Percentiles rank a stretch among this genome's conserved stretches.
These are phyloP conservation scores for Syrphus vitripennis DNA, from an alignment of 2,888 invertebrate species.

Conservation along the genomic window DNA sequence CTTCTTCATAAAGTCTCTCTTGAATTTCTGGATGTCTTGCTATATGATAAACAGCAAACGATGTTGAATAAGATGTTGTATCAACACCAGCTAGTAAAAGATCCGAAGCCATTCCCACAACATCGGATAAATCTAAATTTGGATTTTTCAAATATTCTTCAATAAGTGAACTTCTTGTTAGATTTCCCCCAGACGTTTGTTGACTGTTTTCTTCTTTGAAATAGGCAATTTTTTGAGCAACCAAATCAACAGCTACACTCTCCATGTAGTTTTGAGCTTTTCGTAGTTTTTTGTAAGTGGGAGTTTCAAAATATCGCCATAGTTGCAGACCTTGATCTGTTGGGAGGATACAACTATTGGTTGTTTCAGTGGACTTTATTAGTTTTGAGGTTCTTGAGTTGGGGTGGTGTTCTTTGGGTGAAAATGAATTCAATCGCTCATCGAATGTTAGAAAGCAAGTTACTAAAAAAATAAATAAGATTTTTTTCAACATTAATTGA, in stretches of 20 bases:
- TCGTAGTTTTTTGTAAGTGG: conserved; percentile 86
- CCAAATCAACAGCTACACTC: conserved; percentile 85
- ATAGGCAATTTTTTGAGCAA: conserved; percentile 83
- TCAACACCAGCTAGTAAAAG: conserved; percentile 93
- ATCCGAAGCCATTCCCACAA: conserved; percentile 92
- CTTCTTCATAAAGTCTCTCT: conserved; percentile 86
- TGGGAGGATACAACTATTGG: conserved; percentile 84
- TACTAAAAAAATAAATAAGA: conserved; percentile 82
- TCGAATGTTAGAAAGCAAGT: conserved; percentile 88
- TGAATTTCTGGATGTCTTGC: conserved; percentile 87
- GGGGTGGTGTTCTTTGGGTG: conserved; percentile 83
- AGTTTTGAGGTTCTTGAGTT: conserved; percentile 86
- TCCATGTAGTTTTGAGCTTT: conserved; percentile 89
- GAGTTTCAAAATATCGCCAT: conserved; percentile 89
- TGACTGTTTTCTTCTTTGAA: conserved; percentile 78
- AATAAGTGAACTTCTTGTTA: conserved; percentile 82
- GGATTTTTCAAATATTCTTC: conserved; percentile 87
- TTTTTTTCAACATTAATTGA: neutral
- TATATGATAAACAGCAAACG: conserved; percentile 91
- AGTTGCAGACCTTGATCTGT: conserved; percentile 80
- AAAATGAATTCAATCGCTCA: conserved; percentile 86
- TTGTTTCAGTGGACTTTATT: conserved; percentile 87
- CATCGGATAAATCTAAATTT: conserved; percentile 88
- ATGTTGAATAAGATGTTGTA: conserved; percentile 90
- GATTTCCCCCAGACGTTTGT: conserved; percentile 27